Evolutionary conservation across 1,140 invertebrate genomes (phyloP).

Genomic region (Cyphomyrmex costatus): DNA sequence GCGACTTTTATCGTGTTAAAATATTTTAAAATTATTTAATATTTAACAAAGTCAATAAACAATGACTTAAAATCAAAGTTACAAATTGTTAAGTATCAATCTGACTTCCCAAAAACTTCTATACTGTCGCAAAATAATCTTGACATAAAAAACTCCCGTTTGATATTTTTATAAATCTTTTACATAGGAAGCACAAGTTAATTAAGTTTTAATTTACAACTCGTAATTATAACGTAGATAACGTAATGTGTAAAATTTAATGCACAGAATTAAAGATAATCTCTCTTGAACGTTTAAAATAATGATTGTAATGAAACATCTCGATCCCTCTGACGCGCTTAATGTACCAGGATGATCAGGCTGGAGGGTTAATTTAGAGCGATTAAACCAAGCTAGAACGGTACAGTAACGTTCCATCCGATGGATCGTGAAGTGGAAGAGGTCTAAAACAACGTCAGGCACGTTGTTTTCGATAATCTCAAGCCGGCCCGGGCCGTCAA

Average conservation of each 20-base stretch:
- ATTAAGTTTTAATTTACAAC: neutral
- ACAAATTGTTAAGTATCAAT: neutral
- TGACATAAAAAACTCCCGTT: neutral
- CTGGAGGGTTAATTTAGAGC: constrained; percentile 18
- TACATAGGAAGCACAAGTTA: neutral
- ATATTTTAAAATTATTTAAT: neutral
- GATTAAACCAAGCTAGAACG: constrained; percentile 14
- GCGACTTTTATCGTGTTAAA: neutral
- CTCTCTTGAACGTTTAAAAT: neutral
- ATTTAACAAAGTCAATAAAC: neutral
- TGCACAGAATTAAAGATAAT: neutral
- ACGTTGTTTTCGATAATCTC: constrained; percentile 43
- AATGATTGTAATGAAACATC: neutral
- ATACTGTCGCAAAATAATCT: neutral
- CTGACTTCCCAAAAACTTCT: neutral
- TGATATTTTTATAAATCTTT: neutral
- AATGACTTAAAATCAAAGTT: neutral
- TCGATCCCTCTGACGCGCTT: neutral
- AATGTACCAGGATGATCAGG: neutral
- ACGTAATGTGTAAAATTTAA: neutral
- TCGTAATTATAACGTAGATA: neutral
- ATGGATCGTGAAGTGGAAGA: neutral
- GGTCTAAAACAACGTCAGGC: constrained; percentile 23
- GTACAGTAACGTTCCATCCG: neutral
- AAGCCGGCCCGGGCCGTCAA: neutral